Evolutionary conservation across 2,888 invertebrate genomes (phyloP).

Genomic region (Scelioninae gen. 1): DNA sequence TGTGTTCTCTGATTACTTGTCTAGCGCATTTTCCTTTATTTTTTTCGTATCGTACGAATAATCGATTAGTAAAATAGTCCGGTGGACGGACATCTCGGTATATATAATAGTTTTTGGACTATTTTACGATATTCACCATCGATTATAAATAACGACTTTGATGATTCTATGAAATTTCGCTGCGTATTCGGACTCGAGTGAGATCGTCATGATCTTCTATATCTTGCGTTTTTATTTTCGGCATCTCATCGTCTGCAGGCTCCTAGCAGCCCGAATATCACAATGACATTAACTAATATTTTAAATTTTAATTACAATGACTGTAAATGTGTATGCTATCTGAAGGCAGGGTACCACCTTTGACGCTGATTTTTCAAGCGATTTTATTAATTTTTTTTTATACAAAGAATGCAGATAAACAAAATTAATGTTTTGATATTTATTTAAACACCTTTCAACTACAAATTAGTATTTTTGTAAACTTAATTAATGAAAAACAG

Average conservation of each 20-base stretch:
- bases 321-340: no score
- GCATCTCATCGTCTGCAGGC: constrained; percentile 18
- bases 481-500: no score
- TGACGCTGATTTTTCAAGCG: no score
- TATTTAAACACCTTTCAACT: no score
- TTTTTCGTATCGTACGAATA: constrained; percentile 33
- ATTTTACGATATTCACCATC: background rate
- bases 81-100: constrained; percentile 3
- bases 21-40: constrained; percentile 9
- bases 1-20: constrained; percentile 23
- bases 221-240: constrained; percentile 20
- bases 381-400: no score
- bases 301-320: background rate
- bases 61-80: background rate
- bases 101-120: background rate
- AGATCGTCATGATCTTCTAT: constrained; percentile 20
- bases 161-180: constrained; percentile 22
- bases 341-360: no score
- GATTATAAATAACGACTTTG: constrained; percentile 9
- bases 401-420: no score
- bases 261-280: constrained; percentile 26
- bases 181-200: constrained; percentile 3
- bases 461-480: no score
- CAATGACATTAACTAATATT: constrained; percentile 25
- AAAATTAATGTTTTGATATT: no score